A percentile compares a stretch with the other conserved stretches of the same genome.
phyloP scores from a whole-genome alignment of 2,888 invertebrate genomes.

The Calameuta pallipes region DNA sequence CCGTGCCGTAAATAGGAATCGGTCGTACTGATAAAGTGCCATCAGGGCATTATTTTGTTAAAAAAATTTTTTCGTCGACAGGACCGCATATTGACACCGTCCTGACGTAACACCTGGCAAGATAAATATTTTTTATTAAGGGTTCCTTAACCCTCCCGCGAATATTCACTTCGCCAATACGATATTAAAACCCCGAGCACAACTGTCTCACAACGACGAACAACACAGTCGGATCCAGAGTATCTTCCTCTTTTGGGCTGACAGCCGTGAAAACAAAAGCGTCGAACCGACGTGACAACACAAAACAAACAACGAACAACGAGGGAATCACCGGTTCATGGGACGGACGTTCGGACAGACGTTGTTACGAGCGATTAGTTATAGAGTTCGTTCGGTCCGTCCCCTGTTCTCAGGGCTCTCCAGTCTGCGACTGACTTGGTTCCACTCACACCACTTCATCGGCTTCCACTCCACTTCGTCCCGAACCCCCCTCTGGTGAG shows the following conservation, averaged over 20 bases:
- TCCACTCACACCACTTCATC: slow-evolving; percentile 65
- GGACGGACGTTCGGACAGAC: slow-evolving; percentile 35
- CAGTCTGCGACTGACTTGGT: slow-evolving; percentile 65
- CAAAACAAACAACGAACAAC: slow-evolving; percentile 6
- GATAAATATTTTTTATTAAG: neutral
- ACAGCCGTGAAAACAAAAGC: neutral
- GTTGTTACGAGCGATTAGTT: slow-evolving; percentile 46
- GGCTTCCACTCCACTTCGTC: slow-evolving; percentile 57
- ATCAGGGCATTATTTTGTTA: slow-evolving; percentile 41
- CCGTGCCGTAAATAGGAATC: slow-evolving; percentile 23
- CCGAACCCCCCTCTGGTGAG: slow-evolving; percentile 68
- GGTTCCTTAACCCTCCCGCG: neutral
- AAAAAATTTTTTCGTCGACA: neutral
- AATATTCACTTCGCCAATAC: neutral
- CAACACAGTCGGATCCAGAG: neutral
- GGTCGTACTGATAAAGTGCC: slow-evolving; percentile 28
- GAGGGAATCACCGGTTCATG: slow-evolving; percentile 16
- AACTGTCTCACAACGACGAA: slow-evolving; percentile 1
- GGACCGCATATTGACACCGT: neutral
- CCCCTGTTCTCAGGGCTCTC: slow-evolving; percentile 65
- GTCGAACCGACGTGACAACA: slow-evolving; percentile 1
- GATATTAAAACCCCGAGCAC: neutral
- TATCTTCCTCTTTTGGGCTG: neutral
- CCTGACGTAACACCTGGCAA: neutral
- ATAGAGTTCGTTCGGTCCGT: slow-evolving; percentile 54